Base-by-base conservation (phyloP, 2,888 invertebrate species). In the Crocallis elinguaria region DNA sequence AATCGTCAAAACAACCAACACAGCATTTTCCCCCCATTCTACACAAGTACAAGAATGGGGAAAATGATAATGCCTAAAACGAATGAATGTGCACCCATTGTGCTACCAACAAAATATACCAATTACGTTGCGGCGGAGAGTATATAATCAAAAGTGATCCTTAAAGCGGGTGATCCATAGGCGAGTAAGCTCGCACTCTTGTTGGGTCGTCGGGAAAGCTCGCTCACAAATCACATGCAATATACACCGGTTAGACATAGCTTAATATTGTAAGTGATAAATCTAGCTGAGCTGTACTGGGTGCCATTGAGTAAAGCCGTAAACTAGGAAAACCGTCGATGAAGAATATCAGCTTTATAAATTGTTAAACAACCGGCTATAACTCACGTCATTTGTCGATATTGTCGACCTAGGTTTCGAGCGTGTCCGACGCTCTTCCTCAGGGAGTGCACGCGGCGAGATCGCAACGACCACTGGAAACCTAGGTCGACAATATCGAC, bases 81-180 rank as follows among this genome's bases (percentile, higher is more conserved):
- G 86, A 83, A 84, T 84, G 86, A 87, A 86, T 82, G 75, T 86
- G 86, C 86, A 84, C 69, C 84, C 71, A 88, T 89, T 89, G 88
- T 83, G 75, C 73, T 69, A 21, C 43, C 80, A 75, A 84, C 85
- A 84, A 82, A 87, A 88, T 88, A 88, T 88, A 79, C 89, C 88
- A 89, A 90, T 90, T 89, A 89, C 79, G 81, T 87, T 81, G 87
- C 82, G 85, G 85, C 78, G 79, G 80, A 74, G 79, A 67, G 73
- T 84, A 86, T 86, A 85, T 89, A 87, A 88, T 88, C 88, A 89
- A 83, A 87, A 89, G 84, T 87, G 89, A 88, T 88, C 81, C 78
- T 73, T 54, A 17, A 33, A 30, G 36, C 46, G 16, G n/a, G 19
- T 69, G 69, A 67, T 64, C 66, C 62, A 58, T 36, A 32, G 67